Base-by-base conservation (phyloP, 2,797 vertebrate species). In the Clarias laeviceps region DNA sequence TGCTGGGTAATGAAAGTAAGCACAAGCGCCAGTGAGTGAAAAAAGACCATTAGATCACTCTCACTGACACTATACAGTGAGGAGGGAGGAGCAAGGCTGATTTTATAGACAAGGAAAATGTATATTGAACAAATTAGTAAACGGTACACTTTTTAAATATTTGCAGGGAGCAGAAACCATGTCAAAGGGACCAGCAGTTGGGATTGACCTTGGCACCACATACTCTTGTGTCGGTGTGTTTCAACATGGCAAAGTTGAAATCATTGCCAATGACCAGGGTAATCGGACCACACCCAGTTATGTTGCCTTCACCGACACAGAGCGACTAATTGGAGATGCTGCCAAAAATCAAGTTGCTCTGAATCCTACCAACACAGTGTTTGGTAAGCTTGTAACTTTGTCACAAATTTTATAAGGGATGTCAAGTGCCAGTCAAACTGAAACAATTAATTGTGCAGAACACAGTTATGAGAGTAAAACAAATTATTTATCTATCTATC, bases 271-370 rank as follows among this genome's bases (percentile, higher is more conserved):
- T 0, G 97, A 99, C 88, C 98, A 99, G 92, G 98, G 98, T 0
- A 99, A 99, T 95, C 93, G 98, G 87, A 99, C 97, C 93, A 99
- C 98, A 0, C 98, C 97, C 0, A 99, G 97, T 88, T 99, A 99
- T 0, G 98, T 99, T 0, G 97, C 98, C 7, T 99, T 99, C 87
- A 99, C 97, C 0, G 97, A 99, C 82, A 96, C 97, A 0, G 98
- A 99, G 86, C 92, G 97, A 87, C 88, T 98, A 80, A 99, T 99
- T 0, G 97, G 98, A 0, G 98, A 99, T 91, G 97, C 97, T 3
- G 97, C 98, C 0, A 99, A 99, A 89, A 99, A 99, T 65, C 98
- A 99, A 91, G 97, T 99, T 81, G 97, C 97, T 0, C 94, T 99
- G 95, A 99, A 99, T 80, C 98, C 98, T 15, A 97, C 93, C 83